phyloP scores from a whole-genome alignment of 2,797 vertebrate species.

The Buphagus erythrorhynchus region DNA sequence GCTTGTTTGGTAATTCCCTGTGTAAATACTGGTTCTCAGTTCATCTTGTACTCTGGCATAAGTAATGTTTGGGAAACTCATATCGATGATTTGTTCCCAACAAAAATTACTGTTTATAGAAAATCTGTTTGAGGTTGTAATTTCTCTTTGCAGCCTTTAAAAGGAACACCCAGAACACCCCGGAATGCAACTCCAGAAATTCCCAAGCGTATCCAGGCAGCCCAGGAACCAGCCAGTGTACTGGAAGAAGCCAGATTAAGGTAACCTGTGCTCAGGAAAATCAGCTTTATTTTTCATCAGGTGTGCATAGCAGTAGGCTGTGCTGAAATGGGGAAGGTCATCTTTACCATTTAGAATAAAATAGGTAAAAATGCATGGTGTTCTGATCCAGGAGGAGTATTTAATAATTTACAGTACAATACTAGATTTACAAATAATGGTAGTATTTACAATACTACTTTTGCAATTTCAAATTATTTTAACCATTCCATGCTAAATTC shows the following conservation, averaged over 20 bases:
- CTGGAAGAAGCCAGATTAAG: slow-evolving; percentile 90
- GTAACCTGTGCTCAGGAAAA: slow-evolving; percentile 64
- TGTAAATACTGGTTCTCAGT: not conserved
- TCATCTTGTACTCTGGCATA: not conserved
- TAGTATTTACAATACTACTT: not conserved
- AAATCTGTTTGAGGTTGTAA: not conserved
- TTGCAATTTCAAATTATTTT: not conserved
- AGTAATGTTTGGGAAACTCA: not conserved
- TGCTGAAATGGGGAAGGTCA: not conserved
- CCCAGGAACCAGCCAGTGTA: slow-evolving; percentile 80
- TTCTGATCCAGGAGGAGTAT: not conserved
- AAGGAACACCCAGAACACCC: slow-evolving; percentile 73
- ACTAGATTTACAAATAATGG: not conserved
- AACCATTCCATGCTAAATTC: not conserved
- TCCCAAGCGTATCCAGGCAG: slow-evolving; percentile 80
- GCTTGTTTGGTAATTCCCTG: not conserved
- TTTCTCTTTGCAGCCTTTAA: slow-evolving; percentile 68
- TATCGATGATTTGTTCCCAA: not conserved
- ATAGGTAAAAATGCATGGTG: not conserved
- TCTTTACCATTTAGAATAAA: not conserved
- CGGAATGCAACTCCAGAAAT: slow-evolving; percentile 85
- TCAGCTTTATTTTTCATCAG: not conserved
- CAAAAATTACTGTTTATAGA: not conserved
- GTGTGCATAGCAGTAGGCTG: not conserved
- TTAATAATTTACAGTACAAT: not conserved